A percentile compares a stretch with the other conserved stretches of the same genome.
phyloP scores from a whole-genome alignment of 2,888 invertebrate species.

The Agrotis segetum region DNA sequence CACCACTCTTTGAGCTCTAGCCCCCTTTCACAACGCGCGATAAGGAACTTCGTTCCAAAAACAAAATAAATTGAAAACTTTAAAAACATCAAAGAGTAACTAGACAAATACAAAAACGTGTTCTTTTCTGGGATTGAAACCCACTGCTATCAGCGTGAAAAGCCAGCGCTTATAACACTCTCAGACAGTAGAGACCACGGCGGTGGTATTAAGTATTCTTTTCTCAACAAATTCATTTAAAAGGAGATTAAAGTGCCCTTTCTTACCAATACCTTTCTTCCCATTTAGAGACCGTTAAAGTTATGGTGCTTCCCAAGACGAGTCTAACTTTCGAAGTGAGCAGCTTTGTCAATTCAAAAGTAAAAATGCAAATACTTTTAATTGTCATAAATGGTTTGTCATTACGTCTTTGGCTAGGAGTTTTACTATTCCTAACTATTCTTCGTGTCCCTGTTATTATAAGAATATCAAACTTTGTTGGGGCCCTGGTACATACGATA shows the following conservation, averaged over 20 bases:
- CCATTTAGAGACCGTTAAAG: not conserved
- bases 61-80: too few relatives aligned
- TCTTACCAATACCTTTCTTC: not conserved
- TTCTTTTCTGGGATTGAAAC: too few relatives aligned
- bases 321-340: not conserved
- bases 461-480: not conserved
- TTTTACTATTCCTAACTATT: not conserved
- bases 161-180: too few relatives aligned
- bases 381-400: constrained; percentile 15
- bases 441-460: not conserved
- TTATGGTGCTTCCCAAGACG: too few relatives aligned
- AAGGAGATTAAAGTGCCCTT: not conserved
- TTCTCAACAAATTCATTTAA: not conserved
- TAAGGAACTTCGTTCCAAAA: too few relatives aligned
- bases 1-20: too few relatives aligned
- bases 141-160: too few relatives aligned
- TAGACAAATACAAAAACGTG: too few relatives aligned
- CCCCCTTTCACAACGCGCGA: too few relatives aligned
- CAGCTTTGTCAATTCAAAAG: not conserved
- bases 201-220: not conserved
- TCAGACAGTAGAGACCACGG: not conserved
- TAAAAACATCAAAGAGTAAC: too few relatives aligned
- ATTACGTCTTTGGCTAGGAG: not conserved
- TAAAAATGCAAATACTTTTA: not conserved
- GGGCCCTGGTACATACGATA: too few relatives aligned